These are phyloP conservation scores for Ramphastos sulfuratus DNA, from an alignment of 2,113 vertebrate species.

Conservation along the genomic window DNA sequence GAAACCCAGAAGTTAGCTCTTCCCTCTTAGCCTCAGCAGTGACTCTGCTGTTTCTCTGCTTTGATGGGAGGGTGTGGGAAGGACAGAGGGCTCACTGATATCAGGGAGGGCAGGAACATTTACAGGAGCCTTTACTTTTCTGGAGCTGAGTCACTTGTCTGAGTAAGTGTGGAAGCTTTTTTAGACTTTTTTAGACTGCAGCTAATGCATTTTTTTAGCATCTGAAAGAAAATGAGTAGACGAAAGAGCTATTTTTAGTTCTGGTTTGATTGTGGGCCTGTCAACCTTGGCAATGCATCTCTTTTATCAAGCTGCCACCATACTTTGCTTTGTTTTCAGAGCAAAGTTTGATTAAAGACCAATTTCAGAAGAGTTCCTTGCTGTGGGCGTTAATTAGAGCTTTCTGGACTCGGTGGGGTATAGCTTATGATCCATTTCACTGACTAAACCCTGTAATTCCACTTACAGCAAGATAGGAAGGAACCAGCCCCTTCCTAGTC, in stretches of 20 bases:
- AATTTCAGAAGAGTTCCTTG: constrained; percentile 58
- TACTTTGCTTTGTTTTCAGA: constrained; percentile 63
- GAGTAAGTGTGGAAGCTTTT: constrained; percentile 12
- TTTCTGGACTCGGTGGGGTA: constrained; percentile 51
- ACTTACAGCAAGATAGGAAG: constrained; percentile 44
- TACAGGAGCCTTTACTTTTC: neutral
- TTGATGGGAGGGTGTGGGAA: neutral
- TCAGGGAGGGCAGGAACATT: neutral
- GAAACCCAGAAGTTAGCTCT: neutral
- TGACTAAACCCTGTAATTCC: constrained; percentile 70
- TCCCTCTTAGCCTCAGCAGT: neutral
- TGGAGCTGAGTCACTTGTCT: constrained; percentile 52
- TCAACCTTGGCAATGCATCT: constrained; percentile 50
- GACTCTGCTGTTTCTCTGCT: neutral
- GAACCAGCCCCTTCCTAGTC: constrained; percentile 29
- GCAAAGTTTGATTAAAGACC: constrained; percentile 70
- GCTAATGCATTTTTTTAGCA: constrained; percentile 44
- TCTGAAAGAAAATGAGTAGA: constrained; percentile 51
- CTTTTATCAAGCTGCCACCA: constrained; percentile 70
- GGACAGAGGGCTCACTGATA: neutral
- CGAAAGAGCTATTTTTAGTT: constrained; percentile 66
- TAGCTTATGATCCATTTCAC: constrained; percentile 39
- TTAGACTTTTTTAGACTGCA: constrained; percentile 26
- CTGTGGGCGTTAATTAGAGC: constrained; percentile 70
- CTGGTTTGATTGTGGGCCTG: constrained; percentile 58